phyloP scores from a whole-genome alignment of 2,797 vertebrate species.

The Graptemys geographica region DNA sequence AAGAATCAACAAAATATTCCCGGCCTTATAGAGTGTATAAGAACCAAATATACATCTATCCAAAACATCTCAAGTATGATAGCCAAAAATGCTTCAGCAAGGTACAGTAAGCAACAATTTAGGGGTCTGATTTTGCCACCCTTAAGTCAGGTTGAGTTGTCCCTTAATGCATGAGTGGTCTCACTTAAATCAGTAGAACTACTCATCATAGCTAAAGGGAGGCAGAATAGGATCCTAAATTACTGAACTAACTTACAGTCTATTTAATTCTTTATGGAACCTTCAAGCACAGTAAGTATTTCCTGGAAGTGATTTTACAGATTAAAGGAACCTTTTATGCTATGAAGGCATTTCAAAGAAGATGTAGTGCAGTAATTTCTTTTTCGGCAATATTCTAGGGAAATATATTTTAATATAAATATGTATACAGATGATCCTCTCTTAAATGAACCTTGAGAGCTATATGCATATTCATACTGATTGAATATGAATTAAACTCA shows the following conservation, averaged over 20 bases:
- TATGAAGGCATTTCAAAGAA: slow-evolving; percentile 9
- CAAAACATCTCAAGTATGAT: slow-evolving; percentile 98
- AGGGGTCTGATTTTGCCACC: background rate
- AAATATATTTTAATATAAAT: background rate
- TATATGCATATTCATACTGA: background rate
- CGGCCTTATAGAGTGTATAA: slow-evolving; percentile 93
- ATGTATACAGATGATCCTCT: background rate
- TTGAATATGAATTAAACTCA: slow-evolving; percentile 13
- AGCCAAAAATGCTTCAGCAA: slow-evolving; percentile 98
- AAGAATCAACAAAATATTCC: slow-evolving; percentile 92
- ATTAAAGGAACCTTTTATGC: background rate
- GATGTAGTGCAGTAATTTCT: background rate
- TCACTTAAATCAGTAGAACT: background rate
- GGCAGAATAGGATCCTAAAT: background rate
- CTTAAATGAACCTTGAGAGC: slow-evolving; percentile 36
- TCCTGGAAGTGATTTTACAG: background rate
- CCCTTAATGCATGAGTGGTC: background rate
- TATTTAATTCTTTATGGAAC: background rate
- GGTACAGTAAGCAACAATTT: slow-evolving; percentile 78
- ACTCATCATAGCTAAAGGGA: background rate
- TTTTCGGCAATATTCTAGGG: background rate
- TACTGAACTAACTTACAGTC: background rate
- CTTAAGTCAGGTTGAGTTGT: rapidly evolving
- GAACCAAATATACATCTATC: slow-evolving; percentile 97
- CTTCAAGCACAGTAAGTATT: background rate